Base-by-base conservation (phyloP, 2,888 invertebrate species). In the Cabera pusaria region DNA sequence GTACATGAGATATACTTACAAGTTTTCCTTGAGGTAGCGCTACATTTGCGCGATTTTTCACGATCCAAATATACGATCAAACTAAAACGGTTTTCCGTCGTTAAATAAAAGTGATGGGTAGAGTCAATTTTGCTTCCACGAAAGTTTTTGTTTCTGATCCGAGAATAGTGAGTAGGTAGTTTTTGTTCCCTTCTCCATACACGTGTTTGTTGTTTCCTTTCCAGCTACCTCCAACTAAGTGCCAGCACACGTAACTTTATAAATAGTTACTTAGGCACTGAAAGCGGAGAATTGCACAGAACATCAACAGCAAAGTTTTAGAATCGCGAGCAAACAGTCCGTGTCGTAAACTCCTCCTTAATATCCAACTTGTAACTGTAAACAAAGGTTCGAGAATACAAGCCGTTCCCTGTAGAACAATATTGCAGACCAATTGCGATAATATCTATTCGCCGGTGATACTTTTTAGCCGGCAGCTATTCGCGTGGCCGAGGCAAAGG, bases 401-500 rank as follows among this genome's bases (percentile, higher is more conserved):
- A 56, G 52, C 52, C 43, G 39, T 58, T 42, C 52, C 37, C 48
- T 50, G 53, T 60, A 58, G 61, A 66, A 70, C 59, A 63, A 66
- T 68, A 69, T 68, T 67, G 59, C 65, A 59, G 52, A 63, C 71
- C 69, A 59, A 74, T 73, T 65, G 70, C 63, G 71, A 73, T 76
- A 66, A 68, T 67, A 77, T 74, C 73, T 71, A 63, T 65, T 63
- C 64, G 45, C 49, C 59, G 56, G 62, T 65, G 58, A 62, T 74
- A 74, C 69, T 76, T 78, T 68, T 72, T 72, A 69, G 64, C 65
- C 61, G 52, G 59, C 59, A 64, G 67, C 63, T 49, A 57, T 68
- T 67, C 53, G 61, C 66, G 69, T 69, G 72, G 76, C 61, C 70
- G 68, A 65, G 59, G 69, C 64, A 67, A 64, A 67, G 76, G 72